Percentiles rank a stretch among this genome's conserved stretches.
Conservation (phyloP, 2,113 vertebrate genomes). For the Laticauda colubrina region DNA sequence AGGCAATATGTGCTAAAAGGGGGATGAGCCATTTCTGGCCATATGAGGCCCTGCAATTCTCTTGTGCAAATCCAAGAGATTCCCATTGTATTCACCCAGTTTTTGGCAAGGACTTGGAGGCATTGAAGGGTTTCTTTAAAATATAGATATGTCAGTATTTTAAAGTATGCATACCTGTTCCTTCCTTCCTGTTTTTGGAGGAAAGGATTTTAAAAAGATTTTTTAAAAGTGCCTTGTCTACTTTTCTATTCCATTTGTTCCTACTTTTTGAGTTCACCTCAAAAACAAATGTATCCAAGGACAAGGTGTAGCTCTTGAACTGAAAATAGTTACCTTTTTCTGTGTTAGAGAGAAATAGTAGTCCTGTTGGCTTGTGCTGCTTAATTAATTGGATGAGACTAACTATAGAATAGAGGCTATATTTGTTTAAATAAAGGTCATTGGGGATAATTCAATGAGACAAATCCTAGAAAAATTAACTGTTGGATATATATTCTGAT, state of each 20-base stretch:
- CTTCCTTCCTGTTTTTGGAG: neutral
- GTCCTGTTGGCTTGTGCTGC: neutral
- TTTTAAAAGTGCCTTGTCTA: neutral
- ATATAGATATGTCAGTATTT: neutral
- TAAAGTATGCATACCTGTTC: neutral
- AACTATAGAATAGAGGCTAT: constrained; percentile 19
- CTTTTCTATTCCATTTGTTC: neutral
- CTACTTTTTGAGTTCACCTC: neutral
- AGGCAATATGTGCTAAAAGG: neutral
- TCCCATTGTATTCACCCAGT: neutral
- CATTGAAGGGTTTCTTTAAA: neutral
- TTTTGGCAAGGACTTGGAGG: neutral
- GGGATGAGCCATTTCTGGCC: neutral
- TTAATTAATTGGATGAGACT: constrained; percentile 24
- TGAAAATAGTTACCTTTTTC: neutral
- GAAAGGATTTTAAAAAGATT: neutral
- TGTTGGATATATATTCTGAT: rapidly evolving
- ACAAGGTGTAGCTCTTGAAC: neutral
- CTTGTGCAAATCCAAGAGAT: neutral
- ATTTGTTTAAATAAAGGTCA: constrained; percentile 15
- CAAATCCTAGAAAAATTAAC: constrained; percentile 11
- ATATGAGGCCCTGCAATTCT: neutral
- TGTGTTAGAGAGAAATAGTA: neutral
- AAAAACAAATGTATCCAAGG: neutral
- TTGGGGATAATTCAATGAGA: constrained; percentile 26